Evolutionary conservation across 2,113 vertebrate species (phyloP).

Genomic region (Pseudopipra pipra): DNA sequence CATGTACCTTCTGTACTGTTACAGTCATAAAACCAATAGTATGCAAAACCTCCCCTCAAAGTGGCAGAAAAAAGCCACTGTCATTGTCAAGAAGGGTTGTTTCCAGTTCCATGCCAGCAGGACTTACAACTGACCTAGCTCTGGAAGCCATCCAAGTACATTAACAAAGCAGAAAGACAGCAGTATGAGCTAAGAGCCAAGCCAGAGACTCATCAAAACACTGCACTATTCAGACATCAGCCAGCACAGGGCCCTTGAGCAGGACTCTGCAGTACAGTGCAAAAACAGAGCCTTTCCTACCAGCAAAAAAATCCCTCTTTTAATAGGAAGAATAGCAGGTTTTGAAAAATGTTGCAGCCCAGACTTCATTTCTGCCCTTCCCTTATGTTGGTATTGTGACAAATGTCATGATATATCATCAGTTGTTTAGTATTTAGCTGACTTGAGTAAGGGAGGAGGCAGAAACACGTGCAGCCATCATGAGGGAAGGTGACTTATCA

Average conservation of each 20-base stretch:
- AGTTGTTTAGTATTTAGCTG: neutral
- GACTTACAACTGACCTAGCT: neutral
- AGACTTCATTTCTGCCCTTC: neutral
- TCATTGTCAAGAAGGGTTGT: neutral
- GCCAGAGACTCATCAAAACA: neutral
- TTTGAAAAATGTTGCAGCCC: neutral
- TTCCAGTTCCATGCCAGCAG: neutral
- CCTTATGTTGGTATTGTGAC: neutral
- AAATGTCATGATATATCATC: neutral
- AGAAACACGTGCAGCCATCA: neutral
- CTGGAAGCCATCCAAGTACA: slow-evolving; percentile 7
- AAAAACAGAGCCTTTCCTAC: neutral
- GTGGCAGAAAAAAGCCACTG: neutral
- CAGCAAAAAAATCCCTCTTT: neutral
- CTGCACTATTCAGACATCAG: neutral
- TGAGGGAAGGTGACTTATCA: neutral
- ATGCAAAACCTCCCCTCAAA: neutral
- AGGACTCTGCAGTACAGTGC: neutral
- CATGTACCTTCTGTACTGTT: neutral
- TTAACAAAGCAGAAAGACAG: neutral
- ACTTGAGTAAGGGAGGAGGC: neutral
- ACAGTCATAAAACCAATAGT: neutral
- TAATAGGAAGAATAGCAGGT: neutral
- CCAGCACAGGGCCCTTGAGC: neutral
- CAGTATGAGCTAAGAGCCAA: neutral